Evolutionary conservation across 2,113 vertebrate species (phyloP), one percentile per base, ranked within the genome.

Genomic region (Archilochus colubris): DNA sequence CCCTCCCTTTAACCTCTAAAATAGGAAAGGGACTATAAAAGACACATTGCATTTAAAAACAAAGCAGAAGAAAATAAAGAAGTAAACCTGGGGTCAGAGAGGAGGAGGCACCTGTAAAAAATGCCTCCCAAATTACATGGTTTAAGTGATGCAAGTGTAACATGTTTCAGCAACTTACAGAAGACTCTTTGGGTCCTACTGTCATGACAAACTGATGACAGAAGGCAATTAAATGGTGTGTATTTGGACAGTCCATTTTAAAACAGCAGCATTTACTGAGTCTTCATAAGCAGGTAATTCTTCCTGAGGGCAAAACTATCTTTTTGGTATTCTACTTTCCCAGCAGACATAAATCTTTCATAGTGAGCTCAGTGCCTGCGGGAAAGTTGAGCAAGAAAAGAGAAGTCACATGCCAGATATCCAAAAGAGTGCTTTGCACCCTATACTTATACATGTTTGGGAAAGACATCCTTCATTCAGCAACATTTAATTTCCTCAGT

Each of bases 11-110:
- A 92, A 76, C n/a, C 20, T 80, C 91, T 92, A 93, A 94, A 94
- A 91, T 63, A 73, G 73, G 70, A 20, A 72, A 93, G 57, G 50
- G 81, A 91, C 80, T 94, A 96, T 24, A 95, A 96, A 97, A 96
- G 68, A 95, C 76, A 79, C 7, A 28, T 86, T 88, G 33, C 75
- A 67, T 73, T 81, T 85, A 77, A 76, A 90, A 90, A 88, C 11
- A 86, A 95, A 95, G 83, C 17, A 88, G 79, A 86, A 79, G 59
- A 69, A 74, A 86, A 55, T 11, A 38, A 95, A 77, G 21, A 58
- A 6, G 88, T 21, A 94, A 92, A 95, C 18, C 30, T 27, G 14
- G 70, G 58, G 48, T 7, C 63, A 93, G 58, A 86, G 54, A 50
- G 3, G 3, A 13, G 33, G 43, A 86, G 64, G 61, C 68, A 77